Evolutionary conservation across 2,888 invertebrate species (phyloP), one percentile per base, ranked within the genome.

Genomic region (Amiota communis): DNA sequence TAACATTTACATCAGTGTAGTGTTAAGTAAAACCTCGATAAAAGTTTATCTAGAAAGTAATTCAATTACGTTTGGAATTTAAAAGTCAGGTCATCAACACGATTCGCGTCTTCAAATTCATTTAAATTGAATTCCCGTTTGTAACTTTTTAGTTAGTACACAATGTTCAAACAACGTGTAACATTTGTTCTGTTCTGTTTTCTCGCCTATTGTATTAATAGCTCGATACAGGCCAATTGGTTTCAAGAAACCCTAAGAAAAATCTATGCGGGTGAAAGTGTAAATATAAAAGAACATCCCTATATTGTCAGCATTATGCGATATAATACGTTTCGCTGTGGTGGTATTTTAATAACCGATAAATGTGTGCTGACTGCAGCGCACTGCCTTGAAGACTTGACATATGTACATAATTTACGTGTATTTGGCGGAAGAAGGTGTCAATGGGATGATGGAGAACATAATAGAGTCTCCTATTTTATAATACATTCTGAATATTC

Each of bases 291-390:
- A 3, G 57, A 76, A 8, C 74, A 80, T 73, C 75, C 81, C 1
- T 82, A 76, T 72, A n/a, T 83, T 68, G 80, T 84, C 0, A 80
- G 72, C 46, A 13, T 84, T 13, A 74, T 74, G n/a, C 78, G 76
- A 11, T 36, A 69, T 2, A 63, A 61, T 0, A 0, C 0, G 0
- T 83, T 80, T 20, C 57, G 8, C 1, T 84, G 83, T 53, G 80
- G 77, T 17, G 83, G 83, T 1, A 56, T 71, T 0, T 63, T 83
- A 10, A 79, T 83, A 61, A 75, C 83, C 13, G 75, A 79, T 8
- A 76, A 48, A 15, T 83, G 83, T 70, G 85, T 84, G 1, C 72
- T 83, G 2, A 83, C 83, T 0, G 84, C 83, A 0, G 85, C 85
- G 10, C 83, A 83, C n/a, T 84, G 85, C 1, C 36, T 84, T 67